Percentiles rank a stretch among this genome's conserved stretches.
phyloP scores from a whole-genome alignment of 2,888 invertebrate species.

The Antheraea yamamai region DNA sequence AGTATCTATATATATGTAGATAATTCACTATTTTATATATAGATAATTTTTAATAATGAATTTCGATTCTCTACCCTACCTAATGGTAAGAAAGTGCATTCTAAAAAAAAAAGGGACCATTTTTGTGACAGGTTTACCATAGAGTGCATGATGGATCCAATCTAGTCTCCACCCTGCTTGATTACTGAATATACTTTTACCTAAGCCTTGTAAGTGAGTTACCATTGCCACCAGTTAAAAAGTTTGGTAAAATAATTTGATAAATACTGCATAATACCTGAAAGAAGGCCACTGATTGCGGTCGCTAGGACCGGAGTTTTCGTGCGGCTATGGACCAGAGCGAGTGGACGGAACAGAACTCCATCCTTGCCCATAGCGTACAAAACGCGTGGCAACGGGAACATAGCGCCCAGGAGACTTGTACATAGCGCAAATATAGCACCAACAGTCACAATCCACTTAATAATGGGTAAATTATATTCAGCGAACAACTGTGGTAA shows the following conservation, averaged over 20 bases:
- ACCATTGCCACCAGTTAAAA: not conserved
- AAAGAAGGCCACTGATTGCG: slow-evolving; percentile 87
- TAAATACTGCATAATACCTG: slow-evolving; percentile 73
- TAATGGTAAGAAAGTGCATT: too few relatives aligned
- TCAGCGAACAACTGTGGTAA: slow-evolving; percentile 92
- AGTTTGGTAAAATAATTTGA: not conserved
- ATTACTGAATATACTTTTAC: too few relatives aligned
- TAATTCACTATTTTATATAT: too few relatives aligned
- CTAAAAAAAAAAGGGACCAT: too few relatives aligned
- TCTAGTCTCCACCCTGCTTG: too few relatives aligned
- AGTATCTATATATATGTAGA: too few relatives aligned
- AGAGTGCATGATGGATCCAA: too few relatives aligned
- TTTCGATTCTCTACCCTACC: too few relatives aligned
- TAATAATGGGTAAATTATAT: slow-evolving; percentile 88
- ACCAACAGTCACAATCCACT: slow-evolving; percentile 95
- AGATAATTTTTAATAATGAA: too few relatives aligned
- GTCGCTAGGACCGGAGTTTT: slow-evolving; percentile 92
- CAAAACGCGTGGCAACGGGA: slow-evolving; percentile 92
- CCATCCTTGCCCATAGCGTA: slow-evolving; percentile 97
- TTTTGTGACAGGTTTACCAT: too few relatives aligned
- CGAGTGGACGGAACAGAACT: slow-evolving; percentile 88
- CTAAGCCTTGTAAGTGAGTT: too few relatives aligned
- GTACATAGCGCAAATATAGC: slow-evolving; percentile 96
- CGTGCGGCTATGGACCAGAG: slow-evolving; percentile 86
- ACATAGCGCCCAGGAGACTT: slow-evolving; percentile 92